Evolutionary conservation across 2,888 invertebrate genomes (phyloP).

Genomic region (Helicoverpa assulta): DNA sequence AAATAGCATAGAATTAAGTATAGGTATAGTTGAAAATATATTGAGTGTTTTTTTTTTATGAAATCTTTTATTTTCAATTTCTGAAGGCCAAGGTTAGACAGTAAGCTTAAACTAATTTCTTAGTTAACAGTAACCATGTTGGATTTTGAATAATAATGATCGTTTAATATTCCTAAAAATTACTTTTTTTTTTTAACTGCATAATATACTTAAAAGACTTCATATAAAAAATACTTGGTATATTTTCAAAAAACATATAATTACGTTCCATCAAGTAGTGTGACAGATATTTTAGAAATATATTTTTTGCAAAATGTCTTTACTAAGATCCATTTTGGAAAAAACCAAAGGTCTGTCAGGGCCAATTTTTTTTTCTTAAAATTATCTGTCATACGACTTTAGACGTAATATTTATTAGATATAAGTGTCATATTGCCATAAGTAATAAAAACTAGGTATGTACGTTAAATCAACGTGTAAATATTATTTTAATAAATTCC

Average conservation of each 20-base stretch:
- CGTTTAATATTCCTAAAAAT: no score
- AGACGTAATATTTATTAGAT: slow-evolving; percentile 32
- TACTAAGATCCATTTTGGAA: slow-evolving; percentile 13
- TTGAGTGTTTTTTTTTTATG: slow-evolving; percentile 6
- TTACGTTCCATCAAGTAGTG: slow-evolving; percentile 14
- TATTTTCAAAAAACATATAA: slow-evolving; percentile 16
- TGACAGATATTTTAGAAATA: slow-evolving; percentile 14
- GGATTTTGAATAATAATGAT: background rate
- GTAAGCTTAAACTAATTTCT: background rate
- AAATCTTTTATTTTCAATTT: slow-evolving; percentile 3
- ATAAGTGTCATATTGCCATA: slow-evolving; percentile 74
- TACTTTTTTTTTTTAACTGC: no score
- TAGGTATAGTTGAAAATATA: slow-evolving; percentile 14
- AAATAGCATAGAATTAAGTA: slow-evolving; percentile 16
- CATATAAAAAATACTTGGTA: slow-evolving; percentile 14
- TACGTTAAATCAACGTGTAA: slow-evolving; percentile 73
- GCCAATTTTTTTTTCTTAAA: background rate
- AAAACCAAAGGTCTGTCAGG: background rate
- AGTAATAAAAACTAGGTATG: slow-evolving; percentile 67
- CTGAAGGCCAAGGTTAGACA: background rate
- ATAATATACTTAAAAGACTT: background rate
- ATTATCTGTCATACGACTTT: slow-evolving; percentile 31
- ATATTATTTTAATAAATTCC: slow-evolving; percentile 81
- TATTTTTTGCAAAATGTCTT: background rate
- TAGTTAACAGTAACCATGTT: background rate